Evolutionary conservation across 1,140 invertebrate genomes (phyloP), one percentile per base, ranked within the genome.

Genomic region (Proales similis): DNA sequence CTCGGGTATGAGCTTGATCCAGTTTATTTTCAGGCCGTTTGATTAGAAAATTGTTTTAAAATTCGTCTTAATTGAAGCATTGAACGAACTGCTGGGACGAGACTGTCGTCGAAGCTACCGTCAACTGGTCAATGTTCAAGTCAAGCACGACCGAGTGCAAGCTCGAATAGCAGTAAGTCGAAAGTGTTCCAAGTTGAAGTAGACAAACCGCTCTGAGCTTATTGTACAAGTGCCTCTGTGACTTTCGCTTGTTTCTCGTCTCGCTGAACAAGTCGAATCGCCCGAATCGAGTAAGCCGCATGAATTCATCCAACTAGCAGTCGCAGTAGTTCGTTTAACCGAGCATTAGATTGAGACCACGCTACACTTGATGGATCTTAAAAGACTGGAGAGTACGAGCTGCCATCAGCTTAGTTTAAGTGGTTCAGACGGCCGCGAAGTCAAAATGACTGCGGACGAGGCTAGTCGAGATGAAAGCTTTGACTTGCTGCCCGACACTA

Each of bases 61-160:
- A 1, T 49, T 29, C 32, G 22, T 33, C 27, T n/a, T n/a, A 42
- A 57, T n/a, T n/a, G n/a, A n/a, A 57, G 51, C 36, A 19, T 29
- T 57, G 0, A 57, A 57, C 45, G 51, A 57, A 29, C n/a, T 57
- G 12, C 33, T 42, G 27, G 36, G 36, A 19, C 7, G 51, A 24
- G 51, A 57, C 7, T 57, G 36, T 17, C 39, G 36, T 20, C 51
- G 51, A 14, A 42, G 33, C 1, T 29, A 42, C 5, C 27, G 51
- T 29, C 39, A 42, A 20, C 5, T 57, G 20, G 24, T 57, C 12
- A 20, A 39, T 19, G 22, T 57, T 3, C 36, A 57, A n/a, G 12
- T 57, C 6, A 57, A 57, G 45, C 27, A 19, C 4, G 51, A 57
- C 20, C 39, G 45, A 43, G 29, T 57, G 7, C 36, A 57, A n/a